phyloP scores from a whole-genome alignment of 2,797 vertebrate genomes.

The Propithecus perrieri region DNA sequence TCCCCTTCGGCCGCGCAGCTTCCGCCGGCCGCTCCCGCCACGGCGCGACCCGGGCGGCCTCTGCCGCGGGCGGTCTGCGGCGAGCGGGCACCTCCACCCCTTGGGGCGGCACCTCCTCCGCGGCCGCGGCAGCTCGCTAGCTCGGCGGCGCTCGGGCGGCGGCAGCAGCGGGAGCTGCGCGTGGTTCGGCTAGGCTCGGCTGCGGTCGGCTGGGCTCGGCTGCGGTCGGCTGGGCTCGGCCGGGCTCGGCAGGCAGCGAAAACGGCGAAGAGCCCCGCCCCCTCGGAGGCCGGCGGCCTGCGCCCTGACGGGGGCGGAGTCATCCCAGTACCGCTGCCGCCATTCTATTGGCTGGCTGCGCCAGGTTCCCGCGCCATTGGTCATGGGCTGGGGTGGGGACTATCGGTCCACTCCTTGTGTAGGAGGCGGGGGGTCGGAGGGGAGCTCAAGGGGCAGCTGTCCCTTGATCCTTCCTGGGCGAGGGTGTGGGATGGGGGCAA shows the following conservation, averaged over 20 bases:
- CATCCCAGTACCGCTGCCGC: background rate
- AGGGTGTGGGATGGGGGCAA: no score
- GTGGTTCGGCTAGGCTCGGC: conserved; percentile 64
- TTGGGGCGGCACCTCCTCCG: conserved; percentile 76
- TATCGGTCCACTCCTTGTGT: background rate
- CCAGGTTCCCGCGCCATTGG: conserved; percentile 60
- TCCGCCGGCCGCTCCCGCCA: conserved; percentile 73
- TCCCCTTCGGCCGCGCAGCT: conserved; percentile 65
- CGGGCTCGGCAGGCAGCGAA: conserved; percentile 38
- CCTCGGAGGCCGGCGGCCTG: background rate
- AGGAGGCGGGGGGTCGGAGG: background rate
- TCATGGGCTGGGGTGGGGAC: conserved; percentile 47
- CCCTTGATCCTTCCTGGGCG: background rate
- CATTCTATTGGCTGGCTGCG: conserved; percentile 58
- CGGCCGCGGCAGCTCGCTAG: conserved; percentile 48
- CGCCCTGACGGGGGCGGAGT: conserved; percentile 42
- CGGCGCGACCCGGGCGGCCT: conserved; percentile 70
- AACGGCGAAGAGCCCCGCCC: conserved; percentile 59
- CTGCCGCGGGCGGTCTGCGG: conserved; percentile 75
- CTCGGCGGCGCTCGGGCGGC: conserved; percentile 47
- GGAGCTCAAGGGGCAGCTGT: background rate
- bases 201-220: conserved; percentile 51
- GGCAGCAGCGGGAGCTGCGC: background rate
- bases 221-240: conserved; percentile 47
- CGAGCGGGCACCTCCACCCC: conserved; percentile 74